Base-by-base conservation (phyloP, 2,888 invertebrate genomes). In the Tromatobia lineatoria region DNA sequence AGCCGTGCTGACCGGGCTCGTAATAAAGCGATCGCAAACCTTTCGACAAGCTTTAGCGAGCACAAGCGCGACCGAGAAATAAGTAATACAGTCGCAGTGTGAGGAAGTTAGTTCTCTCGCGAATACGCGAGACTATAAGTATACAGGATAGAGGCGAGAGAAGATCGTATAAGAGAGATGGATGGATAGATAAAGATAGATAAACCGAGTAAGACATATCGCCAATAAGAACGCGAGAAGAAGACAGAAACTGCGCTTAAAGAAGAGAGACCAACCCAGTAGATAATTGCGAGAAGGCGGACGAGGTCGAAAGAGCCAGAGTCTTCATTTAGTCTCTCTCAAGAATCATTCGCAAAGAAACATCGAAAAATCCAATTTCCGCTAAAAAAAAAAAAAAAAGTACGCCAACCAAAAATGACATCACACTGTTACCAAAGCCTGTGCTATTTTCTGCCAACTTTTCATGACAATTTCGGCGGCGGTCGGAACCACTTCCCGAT, bases 111-210 rank as follows among this genome's bases (percentile, higher is more conserved):
- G n/a, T 73, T 73, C 67, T 70, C 69, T 54, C 69, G 80, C 64
- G 80, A 80, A 80, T 69, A 64, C 47, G 59, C 64, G 38, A 76
- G 54, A 50, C 18, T 45, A 64, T 15, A 64, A 45, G 59, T 50
- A 20, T 59, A n/a, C 20, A 23, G 13, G 23, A 67, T 23, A 23
- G 29, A 18, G 54, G 66, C 52, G 61, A 57, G 52, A 50, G 69
- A 73, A 79, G 74, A 80, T 83, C 47, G 50, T 18, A 38, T 10
- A 57, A 82, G 66, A 67, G 74, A 82, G 80, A 82, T 23, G 42
- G 50, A 64, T 42, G 45, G 75, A 83, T 52, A 80, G 83, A 83
- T 80, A 83, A 84, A 83, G 83, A 83, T 83, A 81, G 83, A 84
- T 74, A 84, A 81, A 81, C 81, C 69, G 77, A 66, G 73, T 20